Evolutionary conservation across 2,797 vertebrate species (phyloP).

Genomic region (Poeciliopsis gracilis): DNA sequence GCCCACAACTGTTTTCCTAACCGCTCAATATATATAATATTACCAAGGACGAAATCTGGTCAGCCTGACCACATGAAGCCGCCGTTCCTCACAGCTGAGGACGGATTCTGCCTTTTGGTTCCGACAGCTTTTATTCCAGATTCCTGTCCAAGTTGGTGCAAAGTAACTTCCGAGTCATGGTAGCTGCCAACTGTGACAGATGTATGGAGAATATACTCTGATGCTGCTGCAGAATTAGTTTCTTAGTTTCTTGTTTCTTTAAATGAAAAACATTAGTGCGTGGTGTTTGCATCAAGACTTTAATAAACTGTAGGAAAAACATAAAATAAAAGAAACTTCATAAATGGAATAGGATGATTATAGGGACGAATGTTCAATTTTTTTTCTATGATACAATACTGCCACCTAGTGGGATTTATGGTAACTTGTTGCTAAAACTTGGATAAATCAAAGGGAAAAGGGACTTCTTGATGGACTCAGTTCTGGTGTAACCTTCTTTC

Average conservation of each 20-base stretch:
- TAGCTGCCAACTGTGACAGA: conserved; percentile 32
- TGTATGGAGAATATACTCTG: conserved; percentile 18
- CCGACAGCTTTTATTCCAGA: conserved; percentile 26
- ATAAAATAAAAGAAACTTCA: conserved; percentile 11
- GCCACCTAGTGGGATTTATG: conserved; percentile 76
- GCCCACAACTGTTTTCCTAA: conserved; percentile 72
- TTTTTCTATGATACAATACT: conserved; percentile 47
- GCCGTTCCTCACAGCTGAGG: conserved; percentile 43
- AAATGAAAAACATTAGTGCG: neutral
- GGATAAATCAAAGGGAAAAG: neutral
- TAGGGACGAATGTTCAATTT: neutral
- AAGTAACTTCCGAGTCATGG: conserved; percentile 16
- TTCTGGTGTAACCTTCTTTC: neutral
- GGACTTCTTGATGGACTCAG: neutral
- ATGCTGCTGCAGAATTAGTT: conserved; percentile 1
- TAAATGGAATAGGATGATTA: neutral
- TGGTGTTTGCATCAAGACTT: neutral
- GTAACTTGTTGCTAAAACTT: conserved; percentile 15
- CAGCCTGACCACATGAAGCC: conserved; percentile 57
- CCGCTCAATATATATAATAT: conserved; percentile 79
- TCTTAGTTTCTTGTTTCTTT: neutral
- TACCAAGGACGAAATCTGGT: conserved; percentile 70
- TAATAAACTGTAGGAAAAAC: conserved; percentile 5
- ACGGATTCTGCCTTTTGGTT: conserved; percentile 54
- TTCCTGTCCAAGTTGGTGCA: conserved; percentile 19